A percentile compares a stretch with the other conserved stretches of the same genome.
phyloP scores from a whole-genome alignment of 2,113 vertebrate species.

The Stegastes partitus region DNA sequence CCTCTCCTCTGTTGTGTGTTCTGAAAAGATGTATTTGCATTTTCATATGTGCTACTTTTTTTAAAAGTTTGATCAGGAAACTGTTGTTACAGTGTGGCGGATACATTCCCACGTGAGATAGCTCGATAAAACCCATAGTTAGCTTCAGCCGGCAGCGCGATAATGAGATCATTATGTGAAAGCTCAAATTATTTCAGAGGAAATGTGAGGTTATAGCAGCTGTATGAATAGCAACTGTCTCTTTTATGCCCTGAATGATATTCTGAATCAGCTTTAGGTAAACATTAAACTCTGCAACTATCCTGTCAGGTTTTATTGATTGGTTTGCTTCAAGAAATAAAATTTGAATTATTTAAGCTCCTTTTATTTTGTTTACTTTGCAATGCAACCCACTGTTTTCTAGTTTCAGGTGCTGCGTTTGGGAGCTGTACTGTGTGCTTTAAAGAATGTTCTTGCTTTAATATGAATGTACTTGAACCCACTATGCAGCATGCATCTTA shows the following conservation, averaged over 20 bases:
- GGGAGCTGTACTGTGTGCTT: neutral
- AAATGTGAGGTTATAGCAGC: conserved; percentile 12
- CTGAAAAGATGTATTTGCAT: conserved; percentile 44
- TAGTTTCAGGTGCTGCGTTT: neutral
- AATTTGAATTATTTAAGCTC: conserved; percentile 56
- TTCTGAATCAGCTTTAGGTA: conserved; percentile 24
- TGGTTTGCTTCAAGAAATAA: conserved; percentile 74
- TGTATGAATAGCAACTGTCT: neutral
- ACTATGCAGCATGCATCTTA: neutral
- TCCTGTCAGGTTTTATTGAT: conserved; percentile 56
- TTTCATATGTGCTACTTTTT: conserved; percentile 47
- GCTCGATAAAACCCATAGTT: conserved; percentile 28
- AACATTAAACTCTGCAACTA: conserved; percentile 21
- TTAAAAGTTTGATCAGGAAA: conserved; percentile 41
- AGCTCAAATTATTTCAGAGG: conserved; percentile 8
- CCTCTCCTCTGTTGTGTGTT: conserved; percentile 41
- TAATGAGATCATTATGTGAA: conserved; percentile 36
- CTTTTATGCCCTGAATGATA: conserved; percentile 32
- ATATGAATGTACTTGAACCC: neutral
- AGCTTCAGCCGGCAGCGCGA: conserved; percentile 15
- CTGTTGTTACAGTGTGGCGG: conserved; percentile 43
- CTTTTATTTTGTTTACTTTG: conserved; percentile 14
- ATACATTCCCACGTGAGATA: conserved; percentile 58
- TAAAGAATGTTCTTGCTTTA: neutral
- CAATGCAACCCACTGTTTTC: neutral